Evolutionary conservation across 1,140 invertebrate genomes (phyloP).

Genomic region (Cyclargus thomasi): DNA sequence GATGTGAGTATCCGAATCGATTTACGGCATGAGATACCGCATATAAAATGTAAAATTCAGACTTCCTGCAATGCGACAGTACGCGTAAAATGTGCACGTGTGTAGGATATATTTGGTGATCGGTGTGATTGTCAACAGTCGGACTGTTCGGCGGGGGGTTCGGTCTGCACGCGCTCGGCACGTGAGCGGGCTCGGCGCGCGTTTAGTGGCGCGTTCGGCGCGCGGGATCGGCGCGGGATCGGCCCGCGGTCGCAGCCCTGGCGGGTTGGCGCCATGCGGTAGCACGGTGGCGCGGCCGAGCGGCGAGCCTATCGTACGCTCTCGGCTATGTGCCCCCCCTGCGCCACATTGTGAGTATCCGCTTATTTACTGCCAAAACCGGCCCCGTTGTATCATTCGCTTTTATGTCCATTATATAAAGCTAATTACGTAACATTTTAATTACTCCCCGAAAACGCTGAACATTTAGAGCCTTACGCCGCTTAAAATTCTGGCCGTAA

Average conservation of each 20-base stretch:
- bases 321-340: conserved; percentile 73
- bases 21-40: conserved; percentile 30
- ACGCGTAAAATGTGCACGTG: conserved; percentile 32
- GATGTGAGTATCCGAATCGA: conserved; percentile 65
- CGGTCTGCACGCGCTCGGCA: conserved; percentile 39
- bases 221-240: conserved; percentile 35
- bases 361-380: conserved; percentile 20
- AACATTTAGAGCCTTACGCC: not conserved
- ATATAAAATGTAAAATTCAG: conserved; percentile 39
- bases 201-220: conserved; percentile 38
- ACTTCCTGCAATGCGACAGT: conserved; percentile 66
- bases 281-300: conserved; percentile 67
- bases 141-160: conserved; percentile 58
- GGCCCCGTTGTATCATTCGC: not conserved
- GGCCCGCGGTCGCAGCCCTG: conserved; percentile 30
- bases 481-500: not conserved
- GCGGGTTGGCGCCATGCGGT: conserved; percentile 60
- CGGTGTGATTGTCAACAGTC: conserved; percentile 59
- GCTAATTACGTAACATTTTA: conserved; percentile 9
- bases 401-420: conserved; percentile 10
- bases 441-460: not conserved
- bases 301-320: conserved; percentile 67
- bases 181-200: conserved; percentile 30
- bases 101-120: conserved; percentile 35
- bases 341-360: conserved; percentile 71